Base-by-base conservation (phyloP, 2,797 vertebrate species). In the Pachyuromys duprasi region DNA sequence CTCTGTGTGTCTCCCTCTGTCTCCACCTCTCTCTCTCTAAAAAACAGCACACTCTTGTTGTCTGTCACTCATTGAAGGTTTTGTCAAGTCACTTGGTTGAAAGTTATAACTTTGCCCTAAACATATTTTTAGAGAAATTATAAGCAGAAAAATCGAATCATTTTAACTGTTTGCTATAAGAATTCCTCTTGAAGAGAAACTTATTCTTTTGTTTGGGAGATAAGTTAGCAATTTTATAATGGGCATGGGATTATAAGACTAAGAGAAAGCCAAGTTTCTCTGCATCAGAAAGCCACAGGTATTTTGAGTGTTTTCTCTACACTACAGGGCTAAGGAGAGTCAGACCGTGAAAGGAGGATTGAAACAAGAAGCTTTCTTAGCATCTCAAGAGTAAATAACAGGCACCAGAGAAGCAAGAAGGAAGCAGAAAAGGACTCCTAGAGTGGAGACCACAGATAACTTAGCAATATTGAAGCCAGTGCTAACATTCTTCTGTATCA, bases 271-370 rank as follows among this genome's bases (percentile, higher is more conserved):
- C 96, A 96, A 93, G 70, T 87, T 96, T 96, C 86, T 97, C 93
- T 74, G 93, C 91, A 91, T 93, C 91, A 74, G 53, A 60, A 95
- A 97, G 86, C 81, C 92, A 78, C 45, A 94, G 94, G 94, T 97
- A 96, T 97, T 95, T 87, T 89, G n/a, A 96, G 83, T 95, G 92
- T 62, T 88, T 36, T 28, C 42, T 42, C 3, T 26, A 86, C 67
- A 45, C 33, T 75, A 22, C 67, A 86, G 70, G 26, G 49, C 45
- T 36, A n/a, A 89, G 70, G 53, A 92, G 80, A 55, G n/a, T 57
- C 79, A 72, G 79, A 89, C 69, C 5, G 0, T 80, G 60, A 94
- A 83, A 83, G 49, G 65, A 15, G 67, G 33, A 49, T 14, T 90
- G 57, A 90, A 95, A 91, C 69, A 93, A 75, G 90, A 88, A 39